These are phyloP conservation scores for Seriola quinqueradiata DNA, from an alignment of 2,113 vertebrate species.

Conservation along the genomic window DNA sequence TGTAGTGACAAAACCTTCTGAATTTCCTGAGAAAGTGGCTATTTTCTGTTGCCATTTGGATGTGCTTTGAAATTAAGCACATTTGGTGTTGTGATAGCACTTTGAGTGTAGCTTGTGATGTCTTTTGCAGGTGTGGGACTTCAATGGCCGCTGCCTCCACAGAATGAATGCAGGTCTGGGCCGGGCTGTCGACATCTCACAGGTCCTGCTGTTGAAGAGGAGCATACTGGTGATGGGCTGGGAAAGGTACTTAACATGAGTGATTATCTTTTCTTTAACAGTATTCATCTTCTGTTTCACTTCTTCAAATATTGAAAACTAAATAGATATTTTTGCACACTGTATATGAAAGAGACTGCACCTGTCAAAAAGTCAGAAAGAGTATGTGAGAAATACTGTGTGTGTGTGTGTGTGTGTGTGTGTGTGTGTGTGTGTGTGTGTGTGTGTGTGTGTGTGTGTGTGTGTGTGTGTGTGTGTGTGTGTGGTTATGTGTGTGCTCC, in stretches of 20 bases:
- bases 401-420: slow-evolving; percentile 21
- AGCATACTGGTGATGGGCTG: slow-evolving; percentile 79
- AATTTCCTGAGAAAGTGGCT: not conserved
- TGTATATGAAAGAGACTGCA: not conserved
- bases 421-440: slow-evolving; percentile 25
- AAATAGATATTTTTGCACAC: not conserved
- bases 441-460: slow-evolving; percentile 20
- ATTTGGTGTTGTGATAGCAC: not conserved
- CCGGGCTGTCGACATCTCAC: slow-evolving; percentile 77
- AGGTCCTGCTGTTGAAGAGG: slow-evolving; percentile 82
- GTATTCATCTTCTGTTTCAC: not conserved
- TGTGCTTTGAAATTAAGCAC: not conserved
- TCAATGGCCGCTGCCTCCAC: slow-evolving; percentile 86
- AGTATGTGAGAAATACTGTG: not conserved
- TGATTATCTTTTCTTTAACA: not conserved
- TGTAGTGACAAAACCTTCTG: not conserved
- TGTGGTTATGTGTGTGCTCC: slow-evolving; percentile 30
- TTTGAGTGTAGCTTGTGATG: not conserved
- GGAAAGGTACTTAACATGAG: slow-evolving; percentile 69
- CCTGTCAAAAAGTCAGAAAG: not conserved
- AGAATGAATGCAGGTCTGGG: slow-evolving; percentile 79
- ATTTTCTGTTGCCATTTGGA: not conserved
- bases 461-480: slow-evolving; percentile 21
- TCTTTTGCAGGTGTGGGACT: slow-evolving; percentile 85
- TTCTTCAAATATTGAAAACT: not conserved